phyloP scores from a whole-genome alignment of 2,888 invertebrate species.

The Nemapogon koenigi region DNA sequence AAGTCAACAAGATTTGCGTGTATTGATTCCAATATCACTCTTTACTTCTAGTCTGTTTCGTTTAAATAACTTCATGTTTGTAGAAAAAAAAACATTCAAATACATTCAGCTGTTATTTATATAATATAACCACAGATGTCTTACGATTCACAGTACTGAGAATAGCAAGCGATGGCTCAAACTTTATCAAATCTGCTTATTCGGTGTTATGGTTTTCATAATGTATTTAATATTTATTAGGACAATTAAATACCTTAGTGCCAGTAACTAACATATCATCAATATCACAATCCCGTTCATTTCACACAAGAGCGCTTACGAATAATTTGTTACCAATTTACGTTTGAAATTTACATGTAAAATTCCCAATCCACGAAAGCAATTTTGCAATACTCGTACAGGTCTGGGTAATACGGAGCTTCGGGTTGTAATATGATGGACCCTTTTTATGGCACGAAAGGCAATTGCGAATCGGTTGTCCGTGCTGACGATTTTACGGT shows the following conservation, averaged over 20 bases:
- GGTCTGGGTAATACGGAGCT: neutral
- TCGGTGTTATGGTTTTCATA: too few relatives aligned
- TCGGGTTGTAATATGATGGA: neutral
- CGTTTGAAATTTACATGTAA: constrained; percentile 12
- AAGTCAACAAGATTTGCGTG: neutral
- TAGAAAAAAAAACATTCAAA: too few relatives aligned
- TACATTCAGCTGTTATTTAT: too few relatives aligned
- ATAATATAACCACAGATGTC: too few relatives aligned
- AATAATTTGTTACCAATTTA: neutral
- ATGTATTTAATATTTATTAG: too few relatives aligned
- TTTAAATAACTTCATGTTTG: too few relatives aligned
- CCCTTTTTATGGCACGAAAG: constrained; percentile 11
- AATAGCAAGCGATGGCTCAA: too few relatives aligned
- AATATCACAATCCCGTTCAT: too few relatives aligned
- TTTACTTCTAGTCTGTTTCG: neutral
- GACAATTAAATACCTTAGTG: too few relatives aligned
- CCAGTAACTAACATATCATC: too few relatives aligned
- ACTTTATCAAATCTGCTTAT: too few relatives aligned
- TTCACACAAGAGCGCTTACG: constrained; percentile 7
- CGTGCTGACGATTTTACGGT: constrained; percentile 22
- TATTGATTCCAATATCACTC: neutral
- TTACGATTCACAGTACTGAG: too few relatives aligned
- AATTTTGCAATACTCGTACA: constrained; percentile 13
- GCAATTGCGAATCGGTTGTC: constrained; percentile 27
- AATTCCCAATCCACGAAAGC: constrained; percentile 12